A percentile compares a stretch with the other conserved stretches of the same genome.
Conservation (phyloP, 2,888 invertebrate species). For the Xylocampa areola region DNA sequence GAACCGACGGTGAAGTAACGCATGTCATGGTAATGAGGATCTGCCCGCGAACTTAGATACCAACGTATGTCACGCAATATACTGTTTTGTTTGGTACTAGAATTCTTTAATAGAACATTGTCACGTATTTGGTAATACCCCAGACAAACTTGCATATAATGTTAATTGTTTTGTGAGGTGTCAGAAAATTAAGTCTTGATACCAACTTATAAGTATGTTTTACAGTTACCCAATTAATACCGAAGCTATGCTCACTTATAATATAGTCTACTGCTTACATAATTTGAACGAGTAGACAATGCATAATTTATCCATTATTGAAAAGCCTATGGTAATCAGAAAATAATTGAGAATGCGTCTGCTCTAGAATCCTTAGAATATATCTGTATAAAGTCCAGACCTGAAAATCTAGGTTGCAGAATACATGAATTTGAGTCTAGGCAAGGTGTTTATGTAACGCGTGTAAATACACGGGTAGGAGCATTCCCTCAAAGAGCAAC, state of each 20-base stretch:
- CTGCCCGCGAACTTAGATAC: conserved; percentile 51
- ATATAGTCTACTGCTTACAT: conserved; percentile 12
- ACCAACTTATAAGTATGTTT: not conserved
- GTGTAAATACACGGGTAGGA: conserved; percentile 63
- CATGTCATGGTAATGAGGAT: conserved; percentile 66
- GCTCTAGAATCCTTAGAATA: conserved; percentile 22
- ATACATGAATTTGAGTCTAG: conserved; percentile 73
- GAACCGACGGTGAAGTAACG: conserved; percentile 78
- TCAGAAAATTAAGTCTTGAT: too few species aligned
- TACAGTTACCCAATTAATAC: conserved; percentile 21
- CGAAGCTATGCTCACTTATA: conserved; percentile 3
- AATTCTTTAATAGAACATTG: not conserved
- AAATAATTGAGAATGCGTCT: conserved; percentile 23
- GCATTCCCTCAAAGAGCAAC: conserved; percentile 60
- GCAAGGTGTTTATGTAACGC: conserved; percentile 72
- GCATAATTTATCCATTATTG: conserved; percentile 12
- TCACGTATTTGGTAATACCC: conserved; percentile 7
- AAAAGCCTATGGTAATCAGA: conserved; percentile 5
- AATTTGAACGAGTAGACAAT: conserved; percentile 10
- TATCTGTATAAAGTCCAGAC: conserved; percentile 59
- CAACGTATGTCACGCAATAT: conserved; percentile 27
- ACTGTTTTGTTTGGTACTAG: conserved; percentile 12
- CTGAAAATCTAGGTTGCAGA: conserved; percentile 70
- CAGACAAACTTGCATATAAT: too few species aligned
- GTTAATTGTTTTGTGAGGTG: too few species aligned